Evolutionary conservation across 1,140 invertebrate genomes (phyloP).

Genomic region (Zeugodacus cucurbitae): DNA sequence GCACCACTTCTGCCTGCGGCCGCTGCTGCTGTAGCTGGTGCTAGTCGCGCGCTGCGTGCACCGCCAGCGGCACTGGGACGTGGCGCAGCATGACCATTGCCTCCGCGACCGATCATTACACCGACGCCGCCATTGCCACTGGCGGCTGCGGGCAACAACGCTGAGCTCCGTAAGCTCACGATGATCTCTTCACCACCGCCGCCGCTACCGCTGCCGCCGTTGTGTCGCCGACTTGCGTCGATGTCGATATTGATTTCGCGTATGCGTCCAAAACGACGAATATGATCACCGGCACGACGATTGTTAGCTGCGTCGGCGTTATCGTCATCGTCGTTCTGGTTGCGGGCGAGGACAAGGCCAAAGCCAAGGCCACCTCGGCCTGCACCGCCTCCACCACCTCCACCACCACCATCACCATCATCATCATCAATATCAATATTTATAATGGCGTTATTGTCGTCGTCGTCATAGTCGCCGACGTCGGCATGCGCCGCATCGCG

Average conservation of each 20-base stretch:
- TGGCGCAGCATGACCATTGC: conserved; percentile 45
- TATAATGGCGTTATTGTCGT: background rate
- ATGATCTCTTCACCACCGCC: conserved; percentile 30
- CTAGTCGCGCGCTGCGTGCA: conserved; percentile 40
- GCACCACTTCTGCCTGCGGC: conserved; percentile 47
- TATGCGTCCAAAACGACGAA: conserved; percentile 15
- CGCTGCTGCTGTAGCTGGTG: conserved; percentile 38
- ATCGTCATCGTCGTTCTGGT: background rate
- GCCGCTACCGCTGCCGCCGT: conserved; percentile 23
- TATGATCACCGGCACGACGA: background rate
- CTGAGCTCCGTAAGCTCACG: conserved; percentile 25
- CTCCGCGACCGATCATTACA: conserved; percentile 33
- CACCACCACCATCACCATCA: background rate
- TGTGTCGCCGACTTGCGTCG: conserved; percentile 37
- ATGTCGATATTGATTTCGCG: conserved; percentile 27
- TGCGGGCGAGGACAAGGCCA: background rate
- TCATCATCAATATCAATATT: background rate
- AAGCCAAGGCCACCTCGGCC: background rate
- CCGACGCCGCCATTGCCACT: conserved; percentile 46
- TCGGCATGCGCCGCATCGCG: background rate
- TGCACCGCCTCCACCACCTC: background rate
- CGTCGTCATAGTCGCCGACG: background rate
- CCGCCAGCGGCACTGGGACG: conserved; percentile 44
- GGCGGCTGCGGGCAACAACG: conserved; percentile 41
- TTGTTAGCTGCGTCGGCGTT: background rate